These are phyloP conservation scores for Bettongia penicillata DNA, from an alignment of 2,113 vertebrate genomes.

Conservation along the genomic window DNA sequence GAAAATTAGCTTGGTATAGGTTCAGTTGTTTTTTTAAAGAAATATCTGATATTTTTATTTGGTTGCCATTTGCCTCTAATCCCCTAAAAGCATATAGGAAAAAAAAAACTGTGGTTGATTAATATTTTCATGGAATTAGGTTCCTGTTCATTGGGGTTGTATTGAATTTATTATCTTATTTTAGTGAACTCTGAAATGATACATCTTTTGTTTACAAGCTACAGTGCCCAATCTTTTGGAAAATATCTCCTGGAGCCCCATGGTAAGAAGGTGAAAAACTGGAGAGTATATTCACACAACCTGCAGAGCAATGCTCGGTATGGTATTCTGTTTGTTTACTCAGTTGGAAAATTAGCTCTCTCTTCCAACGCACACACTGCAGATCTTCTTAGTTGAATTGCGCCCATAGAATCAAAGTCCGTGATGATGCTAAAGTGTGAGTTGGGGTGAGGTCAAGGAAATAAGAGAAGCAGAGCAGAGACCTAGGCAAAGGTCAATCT, in stretches of 20 bases:
- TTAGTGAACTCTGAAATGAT: slow-evolving; percentile 31
- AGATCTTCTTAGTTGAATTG: background rate
- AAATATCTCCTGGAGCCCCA: background rate
- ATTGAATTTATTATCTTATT: slow-evolving; percentile 16
- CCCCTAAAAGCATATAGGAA: background rate
- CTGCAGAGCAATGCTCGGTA: background rate
- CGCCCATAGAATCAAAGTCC: background rate
- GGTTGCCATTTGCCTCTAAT: background rate
- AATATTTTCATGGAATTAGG: background rate
- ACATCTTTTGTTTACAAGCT: background rate
- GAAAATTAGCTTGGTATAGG: background rate
- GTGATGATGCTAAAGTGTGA: background rate
- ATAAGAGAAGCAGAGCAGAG: background rate
- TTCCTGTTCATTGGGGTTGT: slow-evolving; percentile 29
- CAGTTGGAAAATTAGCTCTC: slow-evolving; percentile 15
- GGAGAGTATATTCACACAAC: slow-evolving; percentile 3
- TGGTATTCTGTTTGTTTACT: background rate
- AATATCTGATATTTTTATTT: background rate
- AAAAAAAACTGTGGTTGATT: background rate
- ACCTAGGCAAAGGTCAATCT: background rate
- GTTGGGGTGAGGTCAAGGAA: background rate
- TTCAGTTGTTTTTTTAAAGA: background rate
- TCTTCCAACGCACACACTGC: background rate
- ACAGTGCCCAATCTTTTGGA: background rate
- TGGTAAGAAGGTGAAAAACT: background rate